phyloP scores from a whole-genome alignment of 1,140 invertebrate genomes.

The Zaprionus gabonicus region DNA sequence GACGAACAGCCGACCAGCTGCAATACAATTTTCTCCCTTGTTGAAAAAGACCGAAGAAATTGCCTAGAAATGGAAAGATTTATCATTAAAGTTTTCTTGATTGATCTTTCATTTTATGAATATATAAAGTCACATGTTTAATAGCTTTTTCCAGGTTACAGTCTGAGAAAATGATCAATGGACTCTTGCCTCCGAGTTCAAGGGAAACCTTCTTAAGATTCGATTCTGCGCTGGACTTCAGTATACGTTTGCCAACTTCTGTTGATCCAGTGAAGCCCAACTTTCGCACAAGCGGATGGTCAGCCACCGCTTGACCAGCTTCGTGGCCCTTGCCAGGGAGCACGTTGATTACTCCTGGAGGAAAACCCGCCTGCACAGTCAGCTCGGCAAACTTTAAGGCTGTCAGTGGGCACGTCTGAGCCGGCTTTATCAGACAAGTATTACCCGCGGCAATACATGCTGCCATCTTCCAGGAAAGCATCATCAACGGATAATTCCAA shows the following conservation, averaged over 20 bases:
- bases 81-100: neutral
- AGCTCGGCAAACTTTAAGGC: slow-evolving; percentile 97
- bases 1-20: slow-evolving; percentile 96
- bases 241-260: slow-evolving; percentile 90
- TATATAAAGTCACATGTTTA: slow-evolving; percentile 88
- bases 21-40: slow-evolving; percentile 99
- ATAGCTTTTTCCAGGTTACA: slow-evolving; percentile 97
- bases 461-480: slow-evolving; percentile 99
- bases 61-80: slow-evolving; percentile 85
- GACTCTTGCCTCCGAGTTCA: slow-evolving; percentile 98
- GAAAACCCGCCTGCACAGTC: slow-evolving; percentile 93
- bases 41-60: slow-evolving; percentile 98
- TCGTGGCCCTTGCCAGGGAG: slow-evolving; percentile 92
- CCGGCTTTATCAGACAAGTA: slow-evolving; percentile 96
- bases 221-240: slow-evolving; percentile 94
- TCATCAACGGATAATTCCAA: slow-evolving; percentile 99
- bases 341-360: slow-evolving; percentile 97
- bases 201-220: slow-evolving; percentile 97
- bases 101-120: neutral
- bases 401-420: slow-evolving; percentile 96
- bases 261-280: slow-evolving; percentile 98
- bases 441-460: slow-evolving; percentile 98
- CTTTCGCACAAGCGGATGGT: slow-evolving; percentile 93
- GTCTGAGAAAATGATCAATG: slow-evolving; percentile 96
- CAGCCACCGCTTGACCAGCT: slow-evolving; percentile 93